Evolutionary conservation across 2,888 invertebrate genomes (phyloP).

Genomic region (Onthophagus sagittarius): DNA sequence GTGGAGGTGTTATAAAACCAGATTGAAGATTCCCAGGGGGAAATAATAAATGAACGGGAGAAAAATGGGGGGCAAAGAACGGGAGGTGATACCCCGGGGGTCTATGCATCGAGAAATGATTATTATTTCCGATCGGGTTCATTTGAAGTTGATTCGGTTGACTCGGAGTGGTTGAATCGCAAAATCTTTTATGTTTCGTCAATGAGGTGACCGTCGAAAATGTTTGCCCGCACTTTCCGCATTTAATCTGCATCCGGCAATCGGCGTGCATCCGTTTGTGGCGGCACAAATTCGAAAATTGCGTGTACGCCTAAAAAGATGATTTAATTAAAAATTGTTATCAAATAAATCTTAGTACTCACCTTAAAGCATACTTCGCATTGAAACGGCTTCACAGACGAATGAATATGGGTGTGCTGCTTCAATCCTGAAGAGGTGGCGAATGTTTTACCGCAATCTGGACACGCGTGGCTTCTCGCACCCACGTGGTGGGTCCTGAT

Average conservation of each 20-base stretch:
- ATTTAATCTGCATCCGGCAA: constrained; percentile 91
- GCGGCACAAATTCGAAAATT: constrained; percentile 98
- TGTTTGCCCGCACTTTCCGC: constrained; percentile 88
- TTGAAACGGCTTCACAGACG: constrained; percentile 95
- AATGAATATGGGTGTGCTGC: constrained; percentile 99
- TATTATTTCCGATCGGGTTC: constrained; percentile 42
- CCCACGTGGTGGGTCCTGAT: constrained; percentile 94
- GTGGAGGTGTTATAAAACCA: constrained; percentile 58
- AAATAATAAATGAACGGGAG: constrained; percentile 43
- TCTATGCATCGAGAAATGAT: constrained; percentile 70
- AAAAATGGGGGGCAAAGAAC: constrained; percentile 63
- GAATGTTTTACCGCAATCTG: constrained; percentile 98
- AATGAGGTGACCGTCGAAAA: constrained; percentile 90
- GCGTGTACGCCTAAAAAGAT: constrained; percentile 78
- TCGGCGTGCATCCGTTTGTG: constrained; percentile 98
- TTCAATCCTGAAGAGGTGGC: constrained; percentile 96
- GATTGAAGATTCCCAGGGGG: constrained; percentile 43
- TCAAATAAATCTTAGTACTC: constrained; percentile 30
- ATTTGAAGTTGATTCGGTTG: constrained; percentile 39
- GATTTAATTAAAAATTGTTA: not conserved
- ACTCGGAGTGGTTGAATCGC: constrained; percentile 71
- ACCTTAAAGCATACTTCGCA: constrained; percentile 95
- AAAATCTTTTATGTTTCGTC: constrained; percentile 94
- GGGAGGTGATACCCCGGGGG: constrained; percentile 56
- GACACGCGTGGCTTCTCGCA: constrained; percentile 93